Evolutionary conservation across 2,797 vertebrate species (phyloP), one percentile per base, ranked within the genome.

Genomic region (Astyanax mexicanus): DNA sequence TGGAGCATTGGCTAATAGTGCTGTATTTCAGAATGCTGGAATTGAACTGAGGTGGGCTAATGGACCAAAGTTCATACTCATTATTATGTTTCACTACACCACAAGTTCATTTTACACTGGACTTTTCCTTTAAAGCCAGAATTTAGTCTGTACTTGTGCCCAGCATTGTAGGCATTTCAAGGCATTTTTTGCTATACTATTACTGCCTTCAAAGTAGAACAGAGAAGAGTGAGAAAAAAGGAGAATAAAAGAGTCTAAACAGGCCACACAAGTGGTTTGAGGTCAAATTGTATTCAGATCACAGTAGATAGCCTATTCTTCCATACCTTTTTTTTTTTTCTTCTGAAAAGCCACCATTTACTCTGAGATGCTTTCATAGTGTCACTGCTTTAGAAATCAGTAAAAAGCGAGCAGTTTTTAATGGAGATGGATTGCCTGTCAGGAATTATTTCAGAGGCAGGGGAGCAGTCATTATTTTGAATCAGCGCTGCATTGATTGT

Each of bases 401-500:
- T 0, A n/a, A 58, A n/a, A 51, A 40, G 42, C 45, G 40, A 15
- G 35, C 13, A 64, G 13, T 64, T 12, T 79, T 37, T 77, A 70
- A 82, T 77, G 10, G 62, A 80, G 61, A 83, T 12, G 12, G 38
- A 79, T 77, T 69, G 74, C 69, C 47, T 71, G 70, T 74, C 70
- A 74, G 37, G 17, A 69, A 44, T 29, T 47, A 23, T 76, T 76
- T 54, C 12, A 64, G 21, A 70, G 55, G 55, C 32, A 52, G 35
- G 1, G 29, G 57, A 25, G 8, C 80, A 78, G 60, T 67, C 42
- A 29, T 75, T 80, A 62, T 71, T 80, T 77, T 67, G 11, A 78
- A 75, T 78, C 75, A 75, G 70, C 13, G 5, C 25, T 9, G 13
- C 66, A 57, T 55, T 74, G 71, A 80, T 61, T 68, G 52, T 51